A percentile compares a stretch with the other conserved stretches of the same genome.
phyloP scores from a whole-genome alignment of 2,797 vertebrate genomes.

The Falco biarmicus region DNA sequence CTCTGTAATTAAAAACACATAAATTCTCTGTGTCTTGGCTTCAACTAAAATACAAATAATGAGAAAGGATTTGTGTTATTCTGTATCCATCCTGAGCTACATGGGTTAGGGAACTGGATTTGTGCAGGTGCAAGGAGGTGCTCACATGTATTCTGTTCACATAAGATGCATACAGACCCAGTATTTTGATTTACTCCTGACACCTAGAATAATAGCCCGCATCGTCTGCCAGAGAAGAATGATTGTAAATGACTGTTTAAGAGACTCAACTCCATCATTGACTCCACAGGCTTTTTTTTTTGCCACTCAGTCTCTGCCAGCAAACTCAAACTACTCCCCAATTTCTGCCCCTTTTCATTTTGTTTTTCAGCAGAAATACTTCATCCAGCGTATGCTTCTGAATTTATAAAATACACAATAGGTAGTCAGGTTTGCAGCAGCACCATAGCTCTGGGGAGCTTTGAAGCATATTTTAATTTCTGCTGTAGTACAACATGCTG shows the following conservation, averaged over 20 bases:
- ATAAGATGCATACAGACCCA: not conserved
- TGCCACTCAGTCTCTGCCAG: not conserved
- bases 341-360: conserved; percentile 23
- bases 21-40: not conserved
- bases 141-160: conserved; percentile 31
- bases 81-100: not conserved
- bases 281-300: not conserved
- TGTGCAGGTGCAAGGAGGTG: not conserved
- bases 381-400: not conserved
- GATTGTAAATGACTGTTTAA: conserved; percentile 51
- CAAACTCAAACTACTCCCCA: not conserved
- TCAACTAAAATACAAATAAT: not conserved
- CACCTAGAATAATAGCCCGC: conserved; percentile 38
- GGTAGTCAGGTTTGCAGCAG: not conserved
- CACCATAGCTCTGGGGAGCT: not conserved
- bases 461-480: not conserved
- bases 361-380: conserved; percentile 30
- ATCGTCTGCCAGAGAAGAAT: conserved; percentile 60
- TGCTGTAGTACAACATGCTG: not conserved
- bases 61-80: not conserved
- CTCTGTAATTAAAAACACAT: not conserved
- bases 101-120: not conserved
- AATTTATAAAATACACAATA: not conserved
- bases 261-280: conserved; percentile 36
- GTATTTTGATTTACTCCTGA: conserved; percentile 22